Evolutionary conservation across 2,888 invertebrate genomes (phyloP), one percentile per base, ranked within the genome.

Genomic region (Pasiphila rectangulata): DNA sequence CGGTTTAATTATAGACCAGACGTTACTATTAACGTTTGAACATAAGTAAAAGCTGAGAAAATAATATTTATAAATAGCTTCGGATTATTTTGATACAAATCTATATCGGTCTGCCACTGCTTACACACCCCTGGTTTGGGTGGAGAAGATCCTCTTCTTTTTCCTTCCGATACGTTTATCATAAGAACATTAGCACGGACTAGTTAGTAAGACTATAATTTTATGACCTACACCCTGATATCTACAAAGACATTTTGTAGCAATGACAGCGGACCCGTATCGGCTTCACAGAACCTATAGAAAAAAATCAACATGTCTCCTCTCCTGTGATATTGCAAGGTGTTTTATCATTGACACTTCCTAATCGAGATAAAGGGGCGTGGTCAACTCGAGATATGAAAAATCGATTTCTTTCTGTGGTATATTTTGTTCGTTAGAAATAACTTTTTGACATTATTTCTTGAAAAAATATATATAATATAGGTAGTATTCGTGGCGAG

Each of bases 41-140:
- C 87, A 85, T 85, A 87, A 86, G 87, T 85, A 88, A 89, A 89
- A 85, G 86, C 79, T 83, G 82, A 83, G 86, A 87, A 88, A 89
- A 88, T 88, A 88, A 87, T 89, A 88, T 89, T 88, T 89, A 89
- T 88, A 89, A 89, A 89, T 89, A 89, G 88, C 86, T 88, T 83
- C 64, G 74, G 83, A 88, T 87, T 88, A 88, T 87, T 88, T 89
- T 88, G 86, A 88, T 87, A 86, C 87, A 83, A 85, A 81, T 86
- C 83, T 87, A 85, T 75, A 83, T 83, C 74, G 78, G 85, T 83
- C 79, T 78, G 80, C 79, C 84, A 85, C 82, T 79, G 75, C 78
- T 85, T 85, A 89, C 89, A 88, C 88, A 89, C 89, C 88, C 88
- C 79, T 82, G 80, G 76, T 74, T 83, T 76, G 83, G 84, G 87